Evolutionary conservation across 2,888 invertebrate species (phyloP), one percentile per base, ranked within the genome.

Genomic region (Dynastes hyllus): DNA sequence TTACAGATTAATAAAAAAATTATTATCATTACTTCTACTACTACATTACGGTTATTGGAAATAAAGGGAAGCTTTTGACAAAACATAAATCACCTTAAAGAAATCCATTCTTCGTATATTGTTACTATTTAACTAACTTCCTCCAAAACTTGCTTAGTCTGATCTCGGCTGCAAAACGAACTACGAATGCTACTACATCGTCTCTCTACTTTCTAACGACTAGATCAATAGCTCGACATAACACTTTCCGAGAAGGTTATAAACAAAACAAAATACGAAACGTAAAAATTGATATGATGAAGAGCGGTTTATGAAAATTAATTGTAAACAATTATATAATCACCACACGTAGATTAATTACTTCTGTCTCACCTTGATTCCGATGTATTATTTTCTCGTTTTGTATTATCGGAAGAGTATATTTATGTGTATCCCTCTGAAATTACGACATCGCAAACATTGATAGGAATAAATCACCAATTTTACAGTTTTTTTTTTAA

Each of bases 241-340:
- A n/a, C 45, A 66, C 37, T 66, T 66, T 66, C 37, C 66, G n/a
- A 66, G 32, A 45, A 8, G 1, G 40, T 66, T 66, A 66, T 40
- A 66, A 66, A 66, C 40, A 45, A 45, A 45, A 45, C 37, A 37
- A 45, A 45, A 2, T 45, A 45, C 45, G 8, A 45, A 45, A 45
- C 32, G 5, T 45, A 45, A 11, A 45, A 45, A 11, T 45, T 45
- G 8, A 45, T 11, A 11, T 11, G 11, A 37, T 5, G 32, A 37
- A 45, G 6, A 45, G 45, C 45, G 45, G 45, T 45, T 45, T 45
- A 8, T 45, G 8, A 8, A 45, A 45, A 8, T 45, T 11, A 37
- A 37, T 37, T 37, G 32, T 37, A 37, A 37, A 37, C 0, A 37
- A 37, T 37, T 5, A 37, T 22, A 22, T 5, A 5, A 32, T 32